Evolutionary conservation across 1,140 invertebrate genomes (phyloP).

Genomic region (Drosophila carrolli): DNA sequence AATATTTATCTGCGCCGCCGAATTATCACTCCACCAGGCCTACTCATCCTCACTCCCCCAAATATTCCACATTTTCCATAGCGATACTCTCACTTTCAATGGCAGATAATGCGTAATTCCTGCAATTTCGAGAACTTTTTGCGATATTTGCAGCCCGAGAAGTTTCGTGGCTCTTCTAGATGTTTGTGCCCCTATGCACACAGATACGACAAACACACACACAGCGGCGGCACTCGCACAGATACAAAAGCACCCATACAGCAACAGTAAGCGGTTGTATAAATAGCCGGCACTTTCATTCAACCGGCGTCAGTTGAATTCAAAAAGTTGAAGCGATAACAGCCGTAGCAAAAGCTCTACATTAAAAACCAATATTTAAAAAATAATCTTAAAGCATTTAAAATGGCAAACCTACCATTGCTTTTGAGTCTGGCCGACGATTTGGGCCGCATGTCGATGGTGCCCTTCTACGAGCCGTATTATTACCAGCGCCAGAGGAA

Average conservation of each 20-base stretch:
- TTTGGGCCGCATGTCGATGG: constrained; percentile 64
- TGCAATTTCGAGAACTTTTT: constrained; percentile 62
- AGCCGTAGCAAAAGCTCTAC: constrained; percentile 4
- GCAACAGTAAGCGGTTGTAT: constrained; percentile 38
- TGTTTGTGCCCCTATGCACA: constrained; percentile 12
- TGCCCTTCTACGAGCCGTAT: constrained; percentile 66
- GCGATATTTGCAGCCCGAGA: constrained; percentile 43
- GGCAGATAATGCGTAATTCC: constrained; percentile 44
- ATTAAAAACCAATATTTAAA: background rate
- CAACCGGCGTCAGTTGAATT: constrained; percentile 62
- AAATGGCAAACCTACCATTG: constrained; percentile 73
- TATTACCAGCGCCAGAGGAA: constrained; percentile 52
- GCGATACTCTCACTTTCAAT: constrained; percentile 48
- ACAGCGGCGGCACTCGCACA: background rate
- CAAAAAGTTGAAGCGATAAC: constrained; percentile 42
- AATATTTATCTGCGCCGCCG: constrained; percentile 3
- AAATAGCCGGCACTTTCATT: constrained; percentile 49
- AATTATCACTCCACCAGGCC: constrained; percentile 27
- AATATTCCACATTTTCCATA: constrained; percentile 13
- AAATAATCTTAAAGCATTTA: constrained; percentile 2
- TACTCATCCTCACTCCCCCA: background rate
- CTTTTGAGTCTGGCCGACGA: constrained; percentile 75
- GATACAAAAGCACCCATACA: constrained; percentile 15
- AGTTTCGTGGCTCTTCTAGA: constrained; percentile 41
- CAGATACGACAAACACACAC: constrained; percentile 3